A percentile compares a stretch with the other conserved stretches of the same genome.
Conservation (phyloP, 1,140 invertebrate genomes). For the Drosophila lacertosa region DNA sequence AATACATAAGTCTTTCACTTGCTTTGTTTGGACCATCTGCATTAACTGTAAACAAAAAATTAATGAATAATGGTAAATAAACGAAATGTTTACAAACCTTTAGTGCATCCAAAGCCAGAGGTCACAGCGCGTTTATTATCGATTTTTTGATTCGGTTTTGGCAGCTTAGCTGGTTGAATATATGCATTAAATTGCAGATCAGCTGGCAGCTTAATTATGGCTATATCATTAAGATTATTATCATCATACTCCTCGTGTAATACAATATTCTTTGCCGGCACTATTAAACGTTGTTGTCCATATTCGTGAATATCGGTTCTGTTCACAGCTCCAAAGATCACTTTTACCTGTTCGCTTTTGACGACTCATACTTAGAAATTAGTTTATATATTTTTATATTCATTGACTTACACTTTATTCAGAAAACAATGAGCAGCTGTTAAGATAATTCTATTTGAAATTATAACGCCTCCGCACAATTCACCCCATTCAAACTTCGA, state of each 20-base stretch:
- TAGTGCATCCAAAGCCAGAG: constrained; percentile 15
- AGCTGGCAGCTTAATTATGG: constrained; percentile 18
- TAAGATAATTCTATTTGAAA: constrained; percentile 15
- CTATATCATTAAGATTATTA: constrained; percentile 12
- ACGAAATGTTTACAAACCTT: background rate
- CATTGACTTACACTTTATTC: background rate
- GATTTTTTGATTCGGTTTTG: background rate
- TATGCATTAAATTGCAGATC: constrained; percentile 19
- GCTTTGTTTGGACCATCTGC: too few relatives aligned
- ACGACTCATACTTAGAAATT: background rate
- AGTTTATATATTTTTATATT: too few relatives aligned
- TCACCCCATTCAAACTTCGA: too few relatives aligned
- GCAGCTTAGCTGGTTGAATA: constrained; percentile 18
- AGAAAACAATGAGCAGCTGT: constrained; percentile 25
- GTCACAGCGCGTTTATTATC: background rate
- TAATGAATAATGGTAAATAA: too few relatives aligned
- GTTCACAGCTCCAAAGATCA: constrained; percentile 20
- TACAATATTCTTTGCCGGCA: background rate
- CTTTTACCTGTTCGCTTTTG: background rate
- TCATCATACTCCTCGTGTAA: background rate
- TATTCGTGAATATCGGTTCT: background rate
- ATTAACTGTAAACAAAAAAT: too few relatives aligned
- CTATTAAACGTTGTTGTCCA: constrained; percentile 4
- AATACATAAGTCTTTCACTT: too few relatives aligned
- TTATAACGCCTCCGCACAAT: constrained; percentile 21